Evolutionary conservation across 1,140 invertebrate species (phyloP).

Genomic region (Popillia japonica): DNA sequence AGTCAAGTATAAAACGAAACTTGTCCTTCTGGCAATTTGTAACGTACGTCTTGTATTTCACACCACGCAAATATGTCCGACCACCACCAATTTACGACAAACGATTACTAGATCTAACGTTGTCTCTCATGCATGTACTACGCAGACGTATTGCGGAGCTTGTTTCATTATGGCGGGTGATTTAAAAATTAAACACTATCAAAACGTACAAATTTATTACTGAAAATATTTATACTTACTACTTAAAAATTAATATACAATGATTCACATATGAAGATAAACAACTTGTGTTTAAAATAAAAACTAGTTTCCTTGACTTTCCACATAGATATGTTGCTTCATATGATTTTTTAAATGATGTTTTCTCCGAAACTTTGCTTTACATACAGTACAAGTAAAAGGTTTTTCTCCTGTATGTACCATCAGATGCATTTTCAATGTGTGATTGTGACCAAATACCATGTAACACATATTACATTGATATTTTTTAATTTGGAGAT

Average conservation of each 20-base stretch:
- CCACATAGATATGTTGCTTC: slow-evolving; percentile 37
- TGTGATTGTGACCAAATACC: slow-evolving; percentile 34
- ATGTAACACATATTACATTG: slow-evolving; percentile 34
- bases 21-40: slow-evolving; percentile 26
- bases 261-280: not conserved
- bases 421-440: slow-evolving; percentile 41
- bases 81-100: slow-evolving; percentile 36
- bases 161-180: slow-evolving; percentile 26
- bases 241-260: not conserved
- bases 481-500: slow-evolving; percentile 42
- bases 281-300: not conserved
- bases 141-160: slow-evolving; percentile 42
- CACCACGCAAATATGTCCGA: slow-evolving; percentile 36
- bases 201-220: not conserved
- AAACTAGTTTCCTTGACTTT: not conserved
- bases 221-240: not conserved
- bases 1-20: slow-evolving; percentile 50
- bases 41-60: slow-evolving; percentile 46
- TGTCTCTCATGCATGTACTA: not conserved
- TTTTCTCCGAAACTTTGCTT: slow-evolving; percentile 41
- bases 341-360: slow-evolving; percentile 43
- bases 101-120: not conserved
- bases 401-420: slow-evolving; percentile 42
- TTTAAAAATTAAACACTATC: slow-evolving; percentile 13
- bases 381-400: slow-evolving; percentile 34